Evolutionary conservation across 2,888 invertebrate species (phyloP).

Genomic region (Lapara coniferarum): DNA sequence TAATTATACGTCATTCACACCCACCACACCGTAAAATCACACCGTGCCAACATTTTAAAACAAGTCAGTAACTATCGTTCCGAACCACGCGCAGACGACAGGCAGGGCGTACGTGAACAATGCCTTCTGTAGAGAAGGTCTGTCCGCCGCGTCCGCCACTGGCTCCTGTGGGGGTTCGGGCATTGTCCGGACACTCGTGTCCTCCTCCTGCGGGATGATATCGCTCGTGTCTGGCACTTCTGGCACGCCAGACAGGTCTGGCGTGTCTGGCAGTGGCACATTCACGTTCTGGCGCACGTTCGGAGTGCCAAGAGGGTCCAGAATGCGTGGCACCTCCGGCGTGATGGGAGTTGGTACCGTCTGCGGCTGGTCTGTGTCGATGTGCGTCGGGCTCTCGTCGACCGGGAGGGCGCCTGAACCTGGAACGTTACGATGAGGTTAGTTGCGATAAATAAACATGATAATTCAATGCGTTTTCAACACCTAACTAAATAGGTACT

Average conservation of each 20-base stretch:
- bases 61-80: constrained; percentile 91
- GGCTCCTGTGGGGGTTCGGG: constrained; percentile 47
- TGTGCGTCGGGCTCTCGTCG: constrained; percentile 48
- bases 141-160: constrained; percentile 63
- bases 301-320: constrained; percentile 54
- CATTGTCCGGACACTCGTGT: constrained; percentile 5
- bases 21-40: constrained; percentile 2
- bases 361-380: constrained; percentile 41
- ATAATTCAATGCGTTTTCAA: too few species aligned
- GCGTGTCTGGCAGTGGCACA: constrained; percentile 38
- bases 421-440: constrained; percentile 33
- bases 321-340: constrained; percentile 58
- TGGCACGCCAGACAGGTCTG: constrained; percentile 34
- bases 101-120: constrained; percentile 90
- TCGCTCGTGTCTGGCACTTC: constrained; percentile 37
- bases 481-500: too few species aligned
- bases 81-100: constrained; percentile 93
- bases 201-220: constrained; percentile 29
- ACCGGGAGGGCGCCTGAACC: constrained; percentile 60
- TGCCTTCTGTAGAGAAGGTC: constrained; percentile 84
- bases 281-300: constrained; percentile 49
- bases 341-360: constrained; percentile 46
- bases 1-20: background rate
- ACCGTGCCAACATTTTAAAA: constrained; percentile 83
- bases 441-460: too few species aligned